These are phyloP conservation scores for Lochmaea crataegi DNA, from an alignment of 2,888 invertebrate species.

Conservation along the genomic window DNA sequence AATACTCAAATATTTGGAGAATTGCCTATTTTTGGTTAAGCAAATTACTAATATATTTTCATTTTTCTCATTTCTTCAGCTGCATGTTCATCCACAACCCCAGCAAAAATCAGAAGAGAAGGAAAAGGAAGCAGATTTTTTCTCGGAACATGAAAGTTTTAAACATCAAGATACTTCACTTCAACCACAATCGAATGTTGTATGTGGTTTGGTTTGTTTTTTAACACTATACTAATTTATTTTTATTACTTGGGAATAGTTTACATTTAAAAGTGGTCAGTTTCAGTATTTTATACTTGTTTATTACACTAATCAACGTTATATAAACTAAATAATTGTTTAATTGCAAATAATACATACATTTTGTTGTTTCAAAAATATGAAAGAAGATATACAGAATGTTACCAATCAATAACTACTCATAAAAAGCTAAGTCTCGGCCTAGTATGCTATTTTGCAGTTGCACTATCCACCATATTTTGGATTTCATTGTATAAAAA, in stretches of 20 bases:
- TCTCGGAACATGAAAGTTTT: slow-evolving; percentile 78
- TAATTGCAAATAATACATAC: too few relatives aligned
- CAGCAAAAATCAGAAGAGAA: slow-evolving; percentile 71
- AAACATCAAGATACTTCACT: slow-evolving; percentile 44
- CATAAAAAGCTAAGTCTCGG: too few relatives aligned
- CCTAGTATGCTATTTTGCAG: too few relatives aligned
- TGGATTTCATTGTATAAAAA: too few relatives aligned
- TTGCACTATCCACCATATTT: too few relatives aligned
- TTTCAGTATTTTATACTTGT: not conserved
- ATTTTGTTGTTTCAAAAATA: too few relatives aligned
- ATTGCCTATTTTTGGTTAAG: not conserved
- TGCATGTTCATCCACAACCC: slow-evolving; percentile 77
- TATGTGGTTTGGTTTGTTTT: slow-evolving; percentile 46
- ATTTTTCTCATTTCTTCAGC: slow-evolving; percentile 64
- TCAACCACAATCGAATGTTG: slow-evolving; percentile 45
- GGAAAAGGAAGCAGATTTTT: slow-evolving; percentile 87
- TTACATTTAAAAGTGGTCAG: not conserved
- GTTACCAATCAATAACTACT: too few relatives aligned
- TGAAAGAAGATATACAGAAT: too few relatives aligned
- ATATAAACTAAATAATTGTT: too few relatives aligned
- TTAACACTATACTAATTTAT: slow-evolving; percentile 12
- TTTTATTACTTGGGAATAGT: not conserved
- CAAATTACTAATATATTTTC: slow-evolving; percentile 7
- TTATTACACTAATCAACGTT: not conserved
- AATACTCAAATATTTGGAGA: slow-evolving; percentile 14